phyloP scores from a whole-genome alignment of 2,797 vertebrate species.

The Betta splendens region DNA sequence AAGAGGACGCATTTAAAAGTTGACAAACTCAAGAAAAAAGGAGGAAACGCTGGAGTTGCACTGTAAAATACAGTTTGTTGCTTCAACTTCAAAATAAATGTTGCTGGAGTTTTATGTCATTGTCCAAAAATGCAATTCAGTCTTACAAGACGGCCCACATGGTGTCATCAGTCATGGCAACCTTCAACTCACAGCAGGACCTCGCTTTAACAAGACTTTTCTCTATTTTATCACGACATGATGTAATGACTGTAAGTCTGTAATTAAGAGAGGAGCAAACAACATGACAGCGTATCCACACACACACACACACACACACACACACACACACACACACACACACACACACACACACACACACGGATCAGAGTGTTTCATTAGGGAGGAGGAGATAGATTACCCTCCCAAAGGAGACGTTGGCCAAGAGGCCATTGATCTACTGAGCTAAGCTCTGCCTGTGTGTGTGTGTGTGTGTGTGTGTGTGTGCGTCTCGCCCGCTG shows the following conservation, averaged over 20 bases:
- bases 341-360: constrained; percentile 16
- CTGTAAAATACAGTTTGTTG: too few species aligned
- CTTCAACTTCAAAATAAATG: too few species aligned
- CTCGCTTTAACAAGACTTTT: too few species aligned
- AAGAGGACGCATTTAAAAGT: neutral
- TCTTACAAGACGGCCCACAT: too few species aligned
- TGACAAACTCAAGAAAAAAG: neutral
- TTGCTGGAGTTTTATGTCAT: too few species aligned
- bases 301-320: constrained; percentile 26
- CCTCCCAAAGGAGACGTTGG: constrained; percentile 75
- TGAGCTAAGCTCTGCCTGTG: constrained; percentile 61
- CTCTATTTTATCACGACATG: too few species aligned
- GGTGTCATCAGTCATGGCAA: too few species aligned
- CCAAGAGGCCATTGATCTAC: constrained; percentile 77
- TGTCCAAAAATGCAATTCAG: too few species aligned
- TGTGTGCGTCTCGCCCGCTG: constrained; percentile 59
- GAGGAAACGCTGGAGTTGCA: neutral
- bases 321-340: constrained; percentile 26
- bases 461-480: constrained; percentile 14
- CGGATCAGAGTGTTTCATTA: constrained; percentile 73
- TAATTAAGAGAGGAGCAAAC: constrained; percentile 51
- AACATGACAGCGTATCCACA: constrained; percentile 36
- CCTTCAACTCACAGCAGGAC: too few species aligned
- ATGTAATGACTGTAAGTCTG: too few species aligned
- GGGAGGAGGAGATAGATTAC: constrained; percentile 75